Evolutionary conservation across 2,888 invertebrate genomes (phyloP), one percentile per base, ranked within the genome.

Genomic region (Congeria kusceri): DNA sequence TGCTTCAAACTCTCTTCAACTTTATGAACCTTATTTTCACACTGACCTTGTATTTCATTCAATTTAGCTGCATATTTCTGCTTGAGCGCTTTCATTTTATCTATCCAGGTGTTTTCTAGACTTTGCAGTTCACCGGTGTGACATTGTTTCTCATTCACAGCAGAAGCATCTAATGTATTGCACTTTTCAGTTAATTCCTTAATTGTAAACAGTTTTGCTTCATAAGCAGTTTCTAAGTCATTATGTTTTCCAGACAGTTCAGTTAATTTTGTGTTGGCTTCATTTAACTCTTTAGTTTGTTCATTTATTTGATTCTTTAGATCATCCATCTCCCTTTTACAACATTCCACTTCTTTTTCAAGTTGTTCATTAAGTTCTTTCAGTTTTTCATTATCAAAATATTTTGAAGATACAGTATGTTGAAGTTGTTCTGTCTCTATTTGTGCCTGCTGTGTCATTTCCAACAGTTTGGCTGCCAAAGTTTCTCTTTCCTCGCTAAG

Each of bases 11-110:
- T 46, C 28, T 82, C 76, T 59, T 82, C 77, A 61, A 68, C 67
- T 44, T 73, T 77, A 56, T 78, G 77, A 7, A 65, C 58, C 46
- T 80, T 81, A 56, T 77, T 75, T 20, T 76, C 64, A 23, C 80
- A 78, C 47, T 87, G 84, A 47, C 68, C 65, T 57, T 89, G 88
- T 53, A 88, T 80, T 57, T 91, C 89, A 74, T 91, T 89, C n/a
- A 92, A 67, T 73, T 91, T 91, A 2, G 81, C 72, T 15, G 85
- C 65, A 67, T 86, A 90, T 71, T 90, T 91, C 66, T 89, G 87
- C 73, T 91, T 91, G 61, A 91, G 69, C 67, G 90, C 90, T 61
- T 89, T 86, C 28, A 77, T 62, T 77, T 88, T 89, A 23, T 79
- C 79, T 66, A 88, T 83, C 83, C 86, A 85, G 28, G 83, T 79